phyloP scores from a whole-genome alignment of 2,888 invertebrate genomes.

The Athalia circularis region DNA sequence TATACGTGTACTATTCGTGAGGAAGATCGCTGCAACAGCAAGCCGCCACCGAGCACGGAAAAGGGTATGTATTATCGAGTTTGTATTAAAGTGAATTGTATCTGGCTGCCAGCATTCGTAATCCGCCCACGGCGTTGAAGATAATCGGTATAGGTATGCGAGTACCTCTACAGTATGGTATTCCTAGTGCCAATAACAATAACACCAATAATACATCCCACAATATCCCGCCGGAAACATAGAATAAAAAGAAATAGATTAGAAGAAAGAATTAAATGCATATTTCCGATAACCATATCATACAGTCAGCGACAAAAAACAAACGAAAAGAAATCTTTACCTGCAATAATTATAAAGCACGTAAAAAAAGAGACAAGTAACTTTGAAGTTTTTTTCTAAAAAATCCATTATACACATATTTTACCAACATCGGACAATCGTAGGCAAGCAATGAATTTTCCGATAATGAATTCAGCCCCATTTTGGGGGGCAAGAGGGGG shows the following conservation, averaged over 20 bases:
- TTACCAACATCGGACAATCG: too few relatives aligned
- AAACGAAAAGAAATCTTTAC: too few relatives aligned
- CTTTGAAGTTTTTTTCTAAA: not conserved
- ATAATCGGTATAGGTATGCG: not conserved
- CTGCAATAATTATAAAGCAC: too few relatives aligned
- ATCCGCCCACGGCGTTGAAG: conserved; percentile 14
- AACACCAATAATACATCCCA: not conserved
- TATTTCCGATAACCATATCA: not conserved
- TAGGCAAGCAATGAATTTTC: conserved; percentile 6
- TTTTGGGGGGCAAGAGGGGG: not conserved
- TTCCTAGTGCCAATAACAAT: conserved; percentile 10
- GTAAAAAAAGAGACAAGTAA: not conserved
- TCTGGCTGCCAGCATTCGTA: conserved; percentile 19
- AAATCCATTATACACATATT: not conserved
- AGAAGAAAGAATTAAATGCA: not conserved
- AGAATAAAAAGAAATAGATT: not conserved
- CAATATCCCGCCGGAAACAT: not conserved
- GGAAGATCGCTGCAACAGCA: too few relatives aligned
- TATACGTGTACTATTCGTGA: too few relatives aligned
- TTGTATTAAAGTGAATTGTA: conserved; percentile 29
- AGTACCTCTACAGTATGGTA: not conserved
- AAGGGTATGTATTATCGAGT: conserved; percentile 6
- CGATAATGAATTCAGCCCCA: not conserved
- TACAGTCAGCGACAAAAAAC: not conserved
- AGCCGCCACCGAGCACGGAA: not conserved